Evolutionary conservation across 2,113 vertebrate genomes (phyloP), one percentile per base, ranked within the genome.

Genomic region (Etheostoma cragini): DNA sequence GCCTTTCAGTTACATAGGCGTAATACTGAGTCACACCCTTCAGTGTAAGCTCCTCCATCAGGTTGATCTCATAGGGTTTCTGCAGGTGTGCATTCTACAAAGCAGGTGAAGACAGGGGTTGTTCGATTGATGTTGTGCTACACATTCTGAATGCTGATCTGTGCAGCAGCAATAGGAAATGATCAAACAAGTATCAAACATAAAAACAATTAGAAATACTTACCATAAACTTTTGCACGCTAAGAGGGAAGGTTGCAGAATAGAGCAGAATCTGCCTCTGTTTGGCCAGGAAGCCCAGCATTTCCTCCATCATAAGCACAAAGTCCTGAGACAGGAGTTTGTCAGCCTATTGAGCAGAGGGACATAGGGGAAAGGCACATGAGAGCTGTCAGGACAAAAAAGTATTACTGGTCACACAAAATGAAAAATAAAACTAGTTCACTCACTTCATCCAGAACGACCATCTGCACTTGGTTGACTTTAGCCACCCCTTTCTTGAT

Each of bases 21-120:
- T 99, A 99, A 96, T 99, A 99, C 94, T 99, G 98, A 88, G 98
- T 99, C 92, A 99, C 98, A 88, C 98, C 98, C 94, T 99, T 99
- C 95, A 99, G 94, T 15, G 98, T 99, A 80, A 99, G 96, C 92
- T 99, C 98, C 93, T 99, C 98, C 98, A 99, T 99, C 84, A 99
- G 95, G 94, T 99, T 99, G 93, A 99, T 99, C 95, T 99, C 98
- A 1, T 99, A 99, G 61, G 98, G 98, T 94, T 99, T 99, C 94
- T 98, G 97, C 94, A 99, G 95, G 91, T 99, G 97, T 73, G 96
- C 89, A 91, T 97, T 98, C 98, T 99, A 47, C 21, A 80, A 60
- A 21, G 11, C 1, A 57, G 6, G 5, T 8, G 19, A 78, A 88
- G 86, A 62, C 63, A 52, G 3, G n/a, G n/a, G 16, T 14, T 19